These are phyloP conservation scores for Elysia crispata DNA, from an alignment of 2,888 invertebrate genomes.

Conservation along the genomic window DNA sequence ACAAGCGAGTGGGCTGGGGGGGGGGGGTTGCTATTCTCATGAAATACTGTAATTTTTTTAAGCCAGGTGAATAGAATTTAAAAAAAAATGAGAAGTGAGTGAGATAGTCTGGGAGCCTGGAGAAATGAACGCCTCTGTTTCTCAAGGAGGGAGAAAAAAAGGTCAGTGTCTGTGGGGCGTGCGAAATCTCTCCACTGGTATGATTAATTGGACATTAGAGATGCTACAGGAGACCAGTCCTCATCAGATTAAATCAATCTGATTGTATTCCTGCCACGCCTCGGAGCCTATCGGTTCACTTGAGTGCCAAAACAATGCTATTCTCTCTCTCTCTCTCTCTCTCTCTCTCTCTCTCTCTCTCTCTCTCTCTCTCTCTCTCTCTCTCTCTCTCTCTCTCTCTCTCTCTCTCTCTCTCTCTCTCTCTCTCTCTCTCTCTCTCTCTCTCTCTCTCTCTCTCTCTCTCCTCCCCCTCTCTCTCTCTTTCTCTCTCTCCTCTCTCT, in stretches of 20 bases:
- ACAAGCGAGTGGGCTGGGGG: neutral
- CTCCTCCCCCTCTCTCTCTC: neutral
- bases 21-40: no score
- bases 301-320: neutral
- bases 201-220: no score
- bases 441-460: neutral
- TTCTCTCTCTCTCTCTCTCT: slow-evolving; percentile 11
- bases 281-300: no score
- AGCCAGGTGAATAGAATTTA: neutral
- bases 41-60: neutral
- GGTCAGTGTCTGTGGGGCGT: no score
- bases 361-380: slow-evolving; percentile 11
- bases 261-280: no score
- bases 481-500: slow-evolving; percentile 9
- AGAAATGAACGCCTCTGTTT: no score
- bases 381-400: neutral
- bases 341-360: slow-evolving; percentile 12
- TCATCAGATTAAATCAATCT: no score
- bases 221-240: no score
- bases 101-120: no score
- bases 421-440: neutral
- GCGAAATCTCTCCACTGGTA: no score
- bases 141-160: no score
- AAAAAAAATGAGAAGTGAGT: neutral
- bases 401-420: neutral